phyloP scores from a whole-genome alignment of 2,797 vertebrate species.

The Onychomys leucogaster region DNA sequence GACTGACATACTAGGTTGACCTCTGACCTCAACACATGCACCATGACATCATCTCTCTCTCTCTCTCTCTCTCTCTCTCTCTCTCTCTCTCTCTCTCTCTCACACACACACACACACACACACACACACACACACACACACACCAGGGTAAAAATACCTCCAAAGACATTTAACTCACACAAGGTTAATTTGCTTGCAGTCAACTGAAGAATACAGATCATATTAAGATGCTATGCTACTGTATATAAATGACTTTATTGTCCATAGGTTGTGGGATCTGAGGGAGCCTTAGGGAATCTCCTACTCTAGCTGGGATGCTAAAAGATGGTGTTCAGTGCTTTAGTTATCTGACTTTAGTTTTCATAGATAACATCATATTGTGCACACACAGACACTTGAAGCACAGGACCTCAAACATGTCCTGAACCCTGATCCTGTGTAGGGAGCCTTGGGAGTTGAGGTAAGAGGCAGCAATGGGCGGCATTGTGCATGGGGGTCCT shows the following conservation, averaged over 20 bases:
- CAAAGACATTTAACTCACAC: neutral
- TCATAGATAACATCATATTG: neutral
- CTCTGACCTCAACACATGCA: neutral
- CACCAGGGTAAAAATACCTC: neutral
- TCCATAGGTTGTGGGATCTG: neutral
- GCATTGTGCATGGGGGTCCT: neutral
- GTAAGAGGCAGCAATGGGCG: neutral
- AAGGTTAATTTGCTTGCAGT: neutral
- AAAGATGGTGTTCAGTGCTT: neutral
- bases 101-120: neutral
- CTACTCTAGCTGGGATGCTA: neutral
- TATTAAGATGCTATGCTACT: neutral
- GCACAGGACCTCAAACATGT: neutral
- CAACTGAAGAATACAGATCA: neutral
- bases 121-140: neutral
- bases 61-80: too few relatives aligned
- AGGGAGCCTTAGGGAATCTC: neutral
- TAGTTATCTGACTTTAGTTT: too few relatives aligned
- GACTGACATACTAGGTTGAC: neutral
- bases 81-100: too few relatives aligned
- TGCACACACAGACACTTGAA: neutral
- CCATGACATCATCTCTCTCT: too few relatives aligned
- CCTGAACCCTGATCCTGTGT: neutral
- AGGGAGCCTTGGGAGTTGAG: neutral
- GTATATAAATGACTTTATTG: neutral